Conservation (phyloP, 2,113 vertebrate species). For the Glareola pratincola region DNA sequence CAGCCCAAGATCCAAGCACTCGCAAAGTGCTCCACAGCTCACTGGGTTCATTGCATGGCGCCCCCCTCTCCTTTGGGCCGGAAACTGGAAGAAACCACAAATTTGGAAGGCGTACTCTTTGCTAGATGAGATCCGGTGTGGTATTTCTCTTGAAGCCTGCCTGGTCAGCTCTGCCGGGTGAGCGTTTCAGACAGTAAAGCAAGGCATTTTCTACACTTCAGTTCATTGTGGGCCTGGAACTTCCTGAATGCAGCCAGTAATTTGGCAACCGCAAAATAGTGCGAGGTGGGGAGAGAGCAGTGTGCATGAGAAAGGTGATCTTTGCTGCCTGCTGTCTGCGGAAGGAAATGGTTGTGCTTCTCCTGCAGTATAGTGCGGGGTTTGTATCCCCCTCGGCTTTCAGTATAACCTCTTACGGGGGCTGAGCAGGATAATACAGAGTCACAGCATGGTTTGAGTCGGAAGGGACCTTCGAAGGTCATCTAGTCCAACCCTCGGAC, state of each 20-base stretch:
- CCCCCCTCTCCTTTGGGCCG: background rate
- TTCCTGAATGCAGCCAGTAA: background rate
- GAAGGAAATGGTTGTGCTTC: background rate
- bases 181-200: background rate
- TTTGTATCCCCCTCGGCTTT: background rate
- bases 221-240: background rate
- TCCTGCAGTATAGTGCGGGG: too few relatives aligned
- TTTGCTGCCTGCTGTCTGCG: background rate
- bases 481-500: background rate
- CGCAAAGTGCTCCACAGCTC: accelerated
- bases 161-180: background rate
- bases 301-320: accelerated
- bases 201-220: too few relatives aligned
- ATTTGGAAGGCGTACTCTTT: accelerated
- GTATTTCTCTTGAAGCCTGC: background rate
- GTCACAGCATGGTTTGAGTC: accelerated
- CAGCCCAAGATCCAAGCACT: accelerated
- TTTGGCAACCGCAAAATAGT: background rate
- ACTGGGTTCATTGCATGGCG: background rate
- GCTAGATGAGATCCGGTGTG: background rate
- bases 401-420: accelerated
- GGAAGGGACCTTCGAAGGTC: background rate
- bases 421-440: accelerated
- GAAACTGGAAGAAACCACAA: accelerated
- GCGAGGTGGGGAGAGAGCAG: too few relatives aligned